phyloP scores from a whole-genome alignment of 2,797 vertebrate species.

The Eupleurogrammus muticus region DNA sequence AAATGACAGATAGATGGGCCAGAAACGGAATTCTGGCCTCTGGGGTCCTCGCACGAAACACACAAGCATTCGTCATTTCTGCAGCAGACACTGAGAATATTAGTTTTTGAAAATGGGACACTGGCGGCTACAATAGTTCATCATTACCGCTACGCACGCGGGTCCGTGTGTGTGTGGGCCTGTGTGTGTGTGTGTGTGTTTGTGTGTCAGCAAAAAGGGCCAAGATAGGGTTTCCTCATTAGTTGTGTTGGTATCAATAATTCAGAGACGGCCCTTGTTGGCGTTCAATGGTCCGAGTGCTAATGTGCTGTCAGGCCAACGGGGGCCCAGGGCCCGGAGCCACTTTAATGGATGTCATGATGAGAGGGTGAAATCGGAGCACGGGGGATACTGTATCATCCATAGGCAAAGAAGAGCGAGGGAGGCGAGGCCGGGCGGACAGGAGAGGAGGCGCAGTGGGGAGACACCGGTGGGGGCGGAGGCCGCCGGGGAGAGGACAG shows the following conservation, averaged over 20 bases:
- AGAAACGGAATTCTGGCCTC: slow-evolving; percentile 29
- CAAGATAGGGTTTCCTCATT: slow-evolving; percentile 88
- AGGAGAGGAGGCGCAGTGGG: slow-evolving; percentile 29
- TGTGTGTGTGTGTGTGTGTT: slow-evolving; percentile 54
- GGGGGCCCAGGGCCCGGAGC: slow-evolving; percentile 78
- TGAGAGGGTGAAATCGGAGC: slow-evolving; percentile 89
- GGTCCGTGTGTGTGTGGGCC: slow-evolving; percentile 33
- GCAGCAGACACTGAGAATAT: slow-evolving; percentile 35
- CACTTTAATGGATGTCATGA: slow-evolving; percentile 92
- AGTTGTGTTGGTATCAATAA: slow-evolving; percentile 90
- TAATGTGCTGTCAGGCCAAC: slow-evolving; percentile 89
- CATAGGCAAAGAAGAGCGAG: slow-evolving; percentile 50
- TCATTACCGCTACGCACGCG: slow-evolving; percentile 35
- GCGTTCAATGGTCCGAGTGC: slow-evolving; percentile 88
- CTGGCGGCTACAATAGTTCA: slow-evolving; percentile 40
- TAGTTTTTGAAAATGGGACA: slow-evolving; percentile 51
- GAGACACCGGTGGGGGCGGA: slow-evolving; percentile 29
- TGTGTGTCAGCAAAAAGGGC: slow-evolving; percentile 74
- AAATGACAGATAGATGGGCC: slow-evolving; percentile 10
- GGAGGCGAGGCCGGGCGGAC: slow-evolving; percentile 26
- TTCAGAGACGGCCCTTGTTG: slow-evolving; percentile 86
- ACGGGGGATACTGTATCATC: slow-evolving; percentile 81
- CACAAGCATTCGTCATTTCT: slow-evolving; percentile 13
- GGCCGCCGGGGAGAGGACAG: slow-evolving; percentile 51
- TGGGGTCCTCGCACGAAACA: slow-evolving; percentile 15